A percentile compares a stretch with the other conserved stretches of the same genome.
Conservation (phyloP, 1,140 invertebrate genomes). For the Leptopilina clavipes region DNA sequence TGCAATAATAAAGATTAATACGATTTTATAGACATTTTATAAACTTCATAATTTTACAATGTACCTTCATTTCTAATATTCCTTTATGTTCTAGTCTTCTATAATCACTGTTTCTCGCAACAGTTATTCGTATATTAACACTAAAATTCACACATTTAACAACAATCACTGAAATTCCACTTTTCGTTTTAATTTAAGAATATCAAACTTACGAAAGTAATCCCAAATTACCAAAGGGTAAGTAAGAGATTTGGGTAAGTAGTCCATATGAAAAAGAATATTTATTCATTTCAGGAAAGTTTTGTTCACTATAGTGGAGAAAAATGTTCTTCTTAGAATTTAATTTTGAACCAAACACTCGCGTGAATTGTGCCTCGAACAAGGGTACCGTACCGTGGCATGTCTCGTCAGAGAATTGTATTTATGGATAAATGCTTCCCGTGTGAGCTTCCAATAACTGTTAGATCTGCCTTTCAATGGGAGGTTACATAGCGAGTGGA, state of each 20-base stretch:
- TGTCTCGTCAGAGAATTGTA: slow-evolving; percentile 9
- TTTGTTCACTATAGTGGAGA: not conserved
- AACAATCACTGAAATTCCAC: not conserved
- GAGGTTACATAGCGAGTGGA: not conserved
- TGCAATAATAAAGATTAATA: too few relatives aligned
- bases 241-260: not conserved
- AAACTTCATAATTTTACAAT: not conserved
- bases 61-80: slow-evolving; percentile 32
- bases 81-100: not conserved
- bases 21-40: too few relatives aligned
- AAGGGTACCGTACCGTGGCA: slow-evolving; percentile 12
- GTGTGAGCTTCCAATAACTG: not conserved
- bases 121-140: not conserved
- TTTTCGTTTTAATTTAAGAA: not conserved
- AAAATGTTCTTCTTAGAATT: not conserved
- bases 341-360: not conserved
- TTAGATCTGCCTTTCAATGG: slow-evolving; percentile 14
- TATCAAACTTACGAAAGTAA: too few relatives aligned
- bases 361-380: not conserved
- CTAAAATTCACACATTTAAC: slow-evolving; percentile 1
- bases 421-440: not conserved
- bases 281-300: not conserved
- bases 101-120: not conserved
- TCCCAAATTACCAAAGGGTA: not conserved
- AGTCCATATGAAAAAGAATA: not conserved